Evolutionary conservation across 2,113 vertebrate species (phyloP), one percentile per base, ranked within the genome.

Genomic region (Rutilus rutilus): DNA sequence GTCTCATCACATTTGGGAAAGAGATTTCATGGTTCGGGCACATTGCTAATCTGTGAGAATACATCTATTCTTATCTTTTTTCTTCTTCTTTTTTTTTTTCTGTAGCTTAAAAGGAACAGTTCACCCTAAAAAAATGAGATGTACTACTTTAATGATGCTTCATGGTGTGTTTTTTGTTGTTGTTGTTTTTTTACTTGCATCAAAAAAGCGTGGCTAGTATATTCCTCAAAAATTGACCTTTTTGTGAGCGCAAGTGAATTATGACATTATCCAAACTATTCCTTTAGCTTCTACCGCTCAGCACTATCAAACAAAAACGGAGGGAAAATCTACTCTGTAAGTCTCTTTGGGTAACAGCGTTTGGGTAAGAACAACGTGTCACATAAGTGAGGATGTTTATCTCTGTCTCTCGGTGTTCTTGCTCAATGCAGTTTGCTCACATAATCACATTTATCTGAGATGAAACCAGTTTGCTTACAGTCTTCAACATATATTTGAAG

Each of bases 371-470:
- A 71, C 67, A 42, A 71, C 21, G 9, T 42, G 67, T 42, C 36
- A 71, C 36, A 71, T 23, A 71, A 71, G 36, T 12, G 36, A 42
- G 67, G 67, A 71, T 39, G 67, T 71, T 71, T 71, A 42, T 71
- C 67, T 71, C 67, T 0, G 10, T 71, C 36, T 23, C 33, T 39
- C 36, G 42, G 67, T 42, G 1, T 39, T 71, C 21, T 71, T 71
- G 9, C 11, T 71, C 67, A 71, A 71, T 71, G 21, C 33, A 23
- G 67, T 71, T 71, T 71, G 21, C 67, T 42, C 67, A 6, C 21
- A 71, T 71, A 71, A 71, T 71, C 36, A 42, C 67, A 23, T 71
- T 71, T 71, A 71, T 71, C 67, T 71, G 36, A 71, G 42, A 71
- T n/a, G 36, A 71, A 71, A 71, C 36, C 19, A 23, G 36, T 71